These are phyloP conservation scores for Emmelina monodactyla DNA, from an alignment of 2,888 invertebrate genomes.

Conservation along the genomic window DNA sequence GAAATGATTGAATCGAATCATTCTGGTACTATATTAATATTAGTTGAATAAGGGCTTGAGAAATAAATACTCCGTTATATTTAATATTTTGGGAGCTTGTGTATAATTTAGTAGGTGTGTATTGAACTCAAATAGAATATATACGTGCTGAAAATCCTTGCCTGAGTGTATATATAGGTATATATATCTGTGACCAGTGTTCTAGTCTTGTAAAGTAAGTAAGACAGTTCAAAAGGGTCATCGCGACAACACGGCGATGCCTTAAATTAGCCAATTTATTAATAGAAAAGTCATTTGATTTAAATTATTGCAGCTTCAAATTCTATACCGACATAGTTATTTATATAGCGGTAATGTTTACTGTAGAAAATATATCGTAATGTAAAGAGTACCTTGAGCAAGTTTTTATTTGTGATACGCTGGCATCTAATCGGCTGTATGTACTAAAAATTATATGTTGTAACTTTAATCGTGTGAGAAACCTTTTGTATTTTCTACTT, in stretches of 20 bases:
- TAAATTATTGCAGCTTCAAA: not conserved
- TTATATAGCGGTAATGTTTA: too few relatives aligned
- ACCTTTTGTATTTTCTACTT: too few relatives aligned
- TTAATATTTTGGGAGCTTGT: slow-evolving; percentile 23
- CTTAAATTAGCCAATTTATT: not conserved
- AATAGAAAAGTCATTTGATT: not conserved
- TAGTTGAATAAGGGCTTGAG: slow-evolving; percentile 26
- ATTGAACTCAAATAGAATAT: slow-evolving; percentile 17
- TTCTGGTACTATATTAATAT: slow-evolving; percentile 8
- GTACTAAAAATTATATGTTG: too few relatives aligned
- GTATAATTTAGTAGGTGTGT: slow-evolving; percentile 18
- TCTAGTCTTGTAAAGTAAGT: slow-evolving; percentile 45
- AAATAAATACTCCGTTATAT: slow-evolving; percentile 39
- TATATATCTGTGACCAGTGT: slow-evolving; percentile 50
- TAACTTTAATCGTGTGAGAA: too few relatives aligned
- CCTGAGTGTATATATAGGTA: too few relatives aligned
- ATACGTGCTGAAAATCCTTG: slow-evolving; percentile 39
- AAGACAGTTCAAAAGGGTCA: slow-evolving; percentile 31
- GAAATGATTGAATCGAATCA: not conserved
- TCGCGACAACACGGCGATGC: not conserved
- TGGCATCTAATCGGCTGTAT: too few relatives aligned
- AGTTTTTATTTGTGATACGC: too few relatives aligned
- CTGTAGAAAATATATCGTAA: too few relatives aligned
- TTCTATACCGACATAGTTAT: too few relatives aligned
- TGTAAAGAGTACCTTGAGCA: too few relatives aligned